Evolutionary conservation across 2,113 vertebrate genomes (phyloP).

Genomic region (Vidua macroura): DNA sequence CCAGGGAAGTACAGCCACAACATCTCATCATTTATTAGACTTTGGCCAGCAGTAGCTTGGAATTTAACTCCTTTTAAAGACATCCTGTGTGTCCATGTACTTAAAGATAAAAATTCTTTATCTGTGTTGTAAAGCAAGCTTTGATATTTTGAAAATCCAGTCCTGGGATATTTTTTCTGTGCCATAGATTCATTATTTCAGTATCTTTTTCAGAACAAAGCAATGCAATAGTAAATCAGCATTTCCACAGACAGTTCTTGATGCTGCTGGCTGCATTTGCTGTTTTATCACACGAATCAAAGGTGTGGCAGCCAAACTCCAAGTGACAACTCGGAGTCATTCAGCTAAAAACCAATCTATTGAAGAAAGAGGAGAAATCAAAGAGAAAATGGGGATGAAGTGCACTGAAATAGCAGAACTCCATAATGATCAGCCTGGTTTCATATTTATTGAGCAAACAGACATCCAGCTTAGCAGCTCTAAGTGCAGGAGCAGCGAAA

Average conservation of each 20-base stretch:
- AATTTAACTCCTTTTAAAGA: background rate
- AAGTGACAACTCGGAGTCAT: background rate
- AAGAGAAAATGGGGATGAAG: background rate
- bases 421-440: background rate
- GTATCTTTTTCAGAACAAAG: background rate
- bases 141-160: background rate
- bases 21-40: background rate
- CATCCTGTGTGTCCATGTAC: background rate
- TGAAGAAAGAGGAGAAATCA: background rate
- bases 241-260: background rate
- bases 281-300: conserved; percentile 13
- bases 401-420: conserved; percentile 8
- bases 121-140: background rate
- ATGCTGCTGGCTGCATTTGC: background rate
- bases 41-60: background rate
- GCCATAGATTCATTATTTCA: background rate
- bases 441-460: background rate
- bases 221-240: background rate
- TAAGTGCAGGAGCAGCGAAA: background rate
- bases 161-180: background rate
- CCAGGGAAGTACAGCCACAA: background rate
- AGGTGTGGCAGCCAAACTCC: background rate
- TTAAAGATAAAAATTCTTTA: background rate
- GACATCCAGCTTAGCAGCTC: background rate
- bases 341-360: conserved; percentile 1